Evolutionary conservation across 2,797 vertebrate genomes (phyloP).

Genomic region (Gambelia wislizenii): DNA sequence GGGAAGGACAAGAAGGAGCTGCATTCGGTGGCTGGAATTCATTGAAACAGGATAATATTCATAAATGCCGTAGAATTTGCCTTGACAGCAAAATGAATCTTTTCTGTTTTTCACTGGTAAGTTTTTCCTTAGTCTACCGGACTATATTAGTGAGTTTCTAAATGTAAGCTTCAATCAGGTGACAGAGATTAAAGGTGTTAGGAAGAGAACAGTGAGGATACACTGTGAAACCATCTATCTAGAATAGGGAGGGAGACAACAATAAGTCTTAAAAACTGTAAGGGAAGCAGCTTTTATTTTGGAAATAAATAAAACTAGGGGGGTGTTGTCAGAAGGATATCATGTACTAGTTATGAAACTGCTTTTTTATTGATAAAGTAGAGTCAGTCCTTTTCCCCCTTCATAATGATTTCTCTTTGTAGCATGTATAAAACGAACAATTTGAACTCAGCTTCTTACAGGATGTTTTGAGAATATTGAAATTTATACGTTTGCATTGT

Average conservation of each 20-base stretch:
- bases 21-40: slow-evolving; percentile 50
- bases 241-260: rapidly evolving
- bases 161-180: slow-evolving; percentile 34
- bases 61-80: slow-evolving; percentile 41
- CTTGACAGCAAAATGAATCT: slow-evolving; percentile 87
- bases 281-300: neutral
- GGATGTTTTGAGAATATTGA: rapidly evolving
- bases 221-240: neutral
- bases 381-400: neutral
- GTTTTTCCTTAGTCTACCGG: slow-evolving; percentile 65
- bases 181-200: slow-evolving; percentile 34
- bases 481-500: neutral
- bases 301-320: slow-evolving; percentile 21
- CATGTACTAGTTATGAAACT: slow-evolving; percentile 5
- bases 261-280: neutral
- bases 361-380: neutral
- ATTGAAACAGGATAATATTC: slow-evolving; percentile 56
- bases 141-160: slow-evolving; percentile 26
- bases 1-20: slow-evolving; percentile 71
- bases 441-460: slow-evolving; percentile 25
- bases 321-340: neutral
- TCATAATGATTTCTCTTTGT: neutral
- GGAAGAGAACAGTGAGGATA: neutral
- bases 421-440: slow-evolving; percentile 21
- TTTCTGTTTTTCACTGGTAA: slow-evolving; percentile 98